These are phyloP conservation scores for Nomada hirtipes DNA, from an alignment of 2,888 invertebrate genomes.

Conservation along the genomic window DNA sequence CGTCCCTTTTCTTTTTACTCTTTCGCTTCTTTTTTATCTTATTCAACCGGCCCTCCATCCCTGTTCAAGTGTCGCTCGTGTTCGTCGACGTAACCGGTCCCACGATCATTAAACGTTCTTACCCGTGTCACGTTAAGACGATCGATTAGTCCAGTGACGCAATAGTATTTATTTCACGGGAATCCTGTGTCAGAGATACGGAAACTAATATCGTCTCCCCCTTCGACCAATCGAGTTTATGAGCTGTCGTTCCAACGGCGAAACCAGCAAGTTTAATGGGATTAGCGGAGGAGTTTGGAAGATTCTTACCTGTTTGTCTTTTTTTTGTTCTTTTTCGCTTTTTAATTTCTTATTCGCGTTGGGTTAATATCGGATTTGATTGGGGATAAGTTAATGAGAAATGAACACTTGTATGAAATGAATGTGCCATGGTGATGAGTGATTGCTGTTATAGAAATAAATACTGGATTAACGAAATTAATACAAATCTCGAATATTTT, in stretches of 20 bases:
- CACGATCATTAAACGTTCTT: slow-evolving; percentile 50
- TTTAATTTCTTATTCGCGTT: too few relatives aligned
- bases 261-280: not conserved
- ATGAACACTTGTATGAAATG: too few relatives aligned
- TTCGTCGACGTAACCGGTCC: not conserved
- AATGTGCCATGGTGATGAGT: too few relatives aligned
- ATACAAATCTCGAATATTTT: too few relatives aligned
- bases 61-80: not conserved
- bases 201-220: slow-evolving; percentile 33
- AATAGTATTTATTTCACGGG: slow-evolving; percentile 38
- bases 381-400: too few relatives aligned
- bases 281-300: not conserved
- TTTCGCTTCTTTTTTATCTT: slow-evolving; percentile 4
- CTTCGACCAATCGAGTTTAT: slow-evolving; percentile 5
- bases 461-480: too few relatives aligned
- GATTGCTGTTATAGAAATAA: too few relatives aligned
- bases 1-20: not conserved
- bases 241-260: slow-evolving; percentile 11
- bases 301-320: not conserved
- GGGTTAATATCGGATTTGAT: too few relatives aligned
- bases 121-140: slow-evolving; percentile 60
- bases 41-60: slow-evolving; percentile 20
- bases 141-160: slow-evolving; percentile 53
- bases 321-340: not conserved
- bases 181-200: slow-evolving; percentile 23